Evolutionary conservation across 2,113 vertebrate genomes (phyloP).

Genomic region (Anoplopoma fimbria): DNA sequence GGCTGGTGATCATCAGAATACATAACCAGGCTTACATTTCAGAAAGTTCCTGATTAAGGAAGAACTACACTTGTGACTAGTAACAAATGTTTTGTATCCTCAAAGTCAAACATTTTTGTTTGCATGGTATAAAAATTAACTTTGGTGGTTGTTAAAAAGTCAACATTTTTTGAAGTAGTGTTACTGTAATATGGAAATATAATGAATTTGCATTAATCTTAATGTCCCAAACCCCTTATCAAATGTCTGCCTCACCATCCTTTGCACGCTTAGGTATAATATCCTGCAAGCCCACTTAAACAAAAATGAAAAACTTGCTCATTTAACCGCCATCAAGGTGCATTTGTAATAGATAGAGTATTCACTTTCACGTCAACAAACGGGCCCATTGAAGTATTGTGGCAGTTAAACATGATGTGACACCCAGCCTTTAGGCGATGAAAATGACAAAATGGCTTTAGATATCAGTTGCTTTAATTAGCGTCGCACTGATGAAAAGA

Average conservation of each 20-base stretch:
- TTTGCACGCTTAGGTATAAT: conserved; percentile 18
- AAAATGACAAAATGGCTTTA: conserved; percentile 26
- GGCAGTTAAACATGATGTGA: conserved; percentile 16
- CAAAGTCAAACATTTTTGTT: neutral
- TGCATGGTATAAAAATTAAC: neutral
- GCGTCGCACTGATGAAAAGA: conserved; percentile 9
- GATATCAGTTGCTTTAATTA: conserved; percentile 54
- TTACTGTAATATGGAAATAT: neutral
- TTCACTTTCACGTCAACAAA: conserved; percentile 44
- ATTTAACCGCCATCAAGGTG: conserved; percentile 16
- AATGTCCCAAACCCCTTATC: neutral
- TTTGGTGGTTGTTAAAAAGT: neutral
- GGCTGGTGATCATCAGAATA: no score
- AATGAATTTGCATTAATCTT: neutral
- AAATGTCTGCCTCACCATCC: conserved; percentile 46
- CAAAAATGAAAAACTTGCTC: conserved; percentile 2
- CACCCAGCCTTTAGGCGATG: conserved; percentile 39
- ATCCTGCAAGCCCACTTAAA: neutral
- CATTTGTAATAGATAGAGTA: conserved; percentile 29
- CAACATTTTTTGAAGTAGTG: neutral
- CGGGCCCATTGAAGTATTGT: conserved; percentile 24
- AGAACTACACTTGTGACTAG: neutral
- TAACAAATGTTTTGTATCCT: neutral
- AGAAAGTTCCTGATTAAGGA: neutral
- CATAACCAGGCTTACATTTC: neutral